phyloP scores from a whole-genome alignment of 2,888 invertebrate species.

The Stegophylla sp. region DNA sequence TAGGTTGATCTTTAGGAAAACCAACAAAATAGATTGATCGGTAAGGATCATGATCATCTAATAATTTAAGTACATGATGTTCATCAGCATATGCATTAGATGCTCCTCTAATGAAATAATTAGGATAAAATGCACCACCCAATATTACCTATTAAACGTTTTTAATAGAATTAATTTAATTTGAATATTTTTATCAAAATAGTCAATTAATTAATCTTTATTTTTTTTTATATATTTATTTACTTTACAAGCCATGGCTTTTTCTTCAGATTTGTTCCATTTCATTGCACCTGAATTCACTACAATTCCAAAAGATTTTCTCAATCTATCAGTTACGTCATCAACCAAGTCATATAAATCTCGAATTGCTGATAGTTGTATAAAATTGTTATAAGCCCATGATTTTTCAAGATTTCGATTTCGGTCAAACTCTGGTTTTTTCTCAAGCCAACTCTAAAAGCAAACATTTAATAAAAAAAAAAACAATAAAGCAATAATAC shows the following conservation, averaged over 20 bases:
- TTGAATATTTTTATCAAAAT: not conserved
- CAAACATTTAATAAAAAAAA: not conserved
- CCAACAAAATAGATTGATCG: constrained; percentile 74
- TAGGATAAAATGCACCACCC: constrained; percentile 89
- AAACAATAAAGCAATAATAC: not conserved
- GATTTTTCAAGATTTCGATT: constrained; percentile 65
- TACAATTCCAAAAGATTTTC: constrained; percentile 23
- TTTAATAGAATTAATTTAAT: not conserved
- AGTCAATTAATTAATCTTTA: not conserved
- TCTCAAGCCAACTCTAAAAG: constrained; percentile 41
- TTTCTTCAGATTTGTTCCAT: constrained; percentile 31
- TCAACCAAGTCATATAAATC: constrained; percentile 77
- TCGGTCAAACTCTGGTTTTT: constrained; percentile 40
- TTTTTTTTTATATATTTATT: no score
- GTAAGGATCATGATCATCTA: constrained; percentile 79
- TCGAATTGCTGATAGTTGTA: constrained; percentile 75
- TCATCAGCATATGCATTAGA: constrained; percentile 71
- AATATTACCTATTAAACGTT: constrained; percentile 61
- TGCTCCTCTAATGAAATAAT: constrained; percentile 76
- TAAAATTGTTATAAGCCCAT: constrained; percentile 76
- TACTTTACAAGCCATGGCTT: constrained; percentile 46
- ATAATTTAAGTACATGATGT: constrained; percentile 71
- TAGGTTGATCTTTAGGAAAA: constrained; percentile 71
- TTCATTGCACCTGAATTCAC: constrained; percentile 23
- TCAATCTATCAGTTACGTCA: constrained; percentile 74